Evolutionary conservation across 1,140 invertebrate genomes (phyloP), one percentile per base, ranked within the genome.

Genomic region (Aradophagus sp.): DNA sequence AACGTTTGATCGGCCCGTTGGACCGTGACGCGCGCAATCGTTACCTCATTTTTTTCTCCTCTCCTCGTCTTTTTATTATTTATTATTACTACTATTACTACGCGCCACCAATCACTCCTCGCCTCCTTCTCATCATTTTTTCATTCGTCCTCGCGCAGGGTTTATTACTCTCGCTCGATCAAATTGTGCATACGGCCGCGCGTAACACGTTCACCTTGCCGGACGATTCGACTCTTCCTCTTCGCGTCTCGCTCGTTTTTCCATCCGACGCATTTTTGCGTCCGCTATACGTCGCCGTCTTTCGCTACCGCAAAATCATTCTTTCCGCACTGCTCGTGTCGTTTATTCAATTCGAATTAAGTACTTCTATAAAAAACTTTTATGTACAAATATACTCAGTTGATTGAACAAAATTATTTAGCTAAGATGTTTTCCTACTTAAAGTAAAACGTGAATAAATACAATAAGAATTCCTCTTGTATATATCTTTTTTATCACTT

Each of bases 1-100:
- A 73, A 74, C 75, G 75, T 75, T 79, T 81, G 80, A 82, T 83
- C 80, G 74, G 80, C 59, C 78, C 78, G 80, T 82, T 84, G 79
- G 80, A 84, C 79, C 80, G 80, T 84, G 80, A 82, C 27, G 27
- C 82, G 79, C 73, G 75, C 75, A 77, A 78, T 77, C 75, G 79
- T 76, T 78, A 80, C 80, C 74, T 81, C 77, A n/a, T n/a, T n/a
- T n/a, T n/a, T n/a, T n/a, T n/a, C n/a, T n/a, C n/a, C n/a, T n/a
- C n/a, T n/a, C n/a, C n/a, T n/a, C n/a, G n/a, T n/a, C n/a, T n/a
- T n/a, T n/a, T n/a, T n/a, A n/a, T n/a, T n/a, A n/a, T 83, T 80
- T 81, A 81, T 80, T 80, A 80, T 81, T 81, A 79, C 63, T 62
- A 58, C 45, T 47, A 44, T 62, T 47, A n/a, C 27, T n/a, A 10